Percentiles rank a stretch among this genome's conserved stretches.
Evolutionary conservation across 2,797 vertebrate species (phyloP).

Genomic region (Macropodus opercularis): DNA sequence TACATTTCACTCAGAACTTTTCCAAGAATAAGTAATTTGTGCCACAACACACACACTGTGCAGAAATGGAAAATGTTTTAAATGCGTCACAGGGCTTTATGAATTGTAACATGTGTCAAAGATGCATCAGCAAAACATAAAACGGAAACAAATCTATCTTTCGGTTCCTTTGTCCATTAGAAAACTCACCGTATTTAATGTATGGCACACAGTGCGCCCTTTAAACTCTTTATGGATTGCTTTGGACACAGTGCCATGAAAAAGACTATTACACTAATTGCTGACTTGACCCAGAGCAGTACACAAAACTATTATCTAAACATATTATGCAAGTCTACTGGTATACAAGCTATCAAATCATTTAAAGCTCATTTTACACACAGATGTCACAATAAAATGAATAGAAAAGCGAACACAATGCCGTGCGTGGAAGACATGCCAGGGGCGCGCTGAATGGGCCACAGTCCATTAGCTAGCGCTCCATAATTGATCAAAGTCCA

Average conservation of each 20-base stretch:
- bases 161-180: conserved; percentile 4
- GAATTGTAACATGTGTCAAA: conserved; percentile 46
- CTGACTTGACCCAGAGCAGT: conserved; percentile 35
- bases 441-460: conserved; percentile 28
- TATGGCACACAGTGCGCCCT: conserved; percentile 17
- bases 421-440: conserved; percentile 6
- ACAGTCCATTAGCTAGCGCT: conserved; percentile 54
- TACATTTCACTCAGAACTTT: conserved; percentile 28
- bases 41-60: conserved; percentile 42
- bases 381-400: conserved; percentile 21
- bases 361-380: conserved; percentile 43
- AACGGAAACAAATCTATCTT: conserved; percentile 31
- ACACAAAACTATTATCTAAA: conserved; percentile 42
- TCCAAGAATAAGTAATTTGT: conserved; percentile 54
- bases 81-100: conserved; percentile 60
- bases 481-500: conserved; percentile 68
- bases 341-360: conserved; percentile 40
- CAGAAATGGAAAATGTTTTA: conserved; percentile 54
- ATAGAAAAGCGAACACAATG: conserved; percentile 25
- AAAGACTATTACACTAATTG: conserved; percentile 57
- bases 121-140: conserved; percentile 38
- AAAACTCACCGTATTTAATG: conserved; percentile 20
- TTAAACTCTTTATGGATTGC: conserved; percentile 32
- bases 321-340: conserved; percentile 20
- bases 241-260: conserved; percentile 30